Percentiles rank a stretch among this genome's conserved stretches.
These are phyloP conservation scores for Meloidogyne floridensis DNA, from an alignment of 1,140 invertebrate species.

Conservation along the genomic window DNA sequence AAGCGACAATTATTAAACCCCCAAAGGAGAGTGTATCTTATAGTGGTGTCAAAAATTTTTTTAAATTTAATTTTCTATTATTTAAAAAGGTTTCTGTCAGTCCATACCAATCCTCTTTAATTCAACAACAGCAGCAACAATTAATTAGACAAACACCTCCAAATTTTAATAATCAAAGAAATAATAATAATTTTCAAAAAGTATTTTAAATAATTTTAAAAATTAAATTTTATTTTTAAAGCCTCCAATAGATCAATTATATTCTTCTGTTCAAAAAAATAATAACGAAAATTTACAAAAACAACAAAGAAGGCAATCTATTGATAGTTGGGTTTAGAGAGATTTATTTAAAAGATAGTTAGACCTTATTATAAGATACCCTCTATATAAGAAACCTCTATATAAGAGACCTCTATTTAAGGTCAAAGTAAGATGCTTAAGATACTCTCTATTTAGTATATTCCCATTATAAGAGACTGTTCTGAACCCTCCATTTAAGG, in stretches of 20 bases:
- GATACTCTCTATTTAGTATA: too few relatives aligned
- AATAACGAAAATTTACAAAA: too few relatives aligned
- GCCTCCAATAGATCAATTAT: constrained; percentile 16
- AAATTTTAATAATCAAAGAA: not conserved
- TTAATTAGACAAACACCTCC: not conserved
- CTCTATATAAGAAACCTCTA: too few relatives aligned
- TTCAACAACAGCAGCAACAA: not conserved
- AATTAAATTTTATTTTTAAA: not conserved
- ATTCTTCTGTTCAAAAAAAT: constrained; percentile 27
- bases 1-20: too few relatives aligned
- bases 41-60: too few relatives aligned
- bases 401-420: too few relatives aligned
- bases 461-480: too few relatives aligned
- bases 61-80: not conserved
- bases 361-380: too few relatives aligned
- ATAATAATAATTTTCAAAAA: not conserved
- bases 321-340: constrained; percentile 29
- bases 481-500: too few relatives aligned
- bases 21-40: too few relatives aligned
- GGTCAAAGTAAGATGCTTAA: too few relatives aligned
- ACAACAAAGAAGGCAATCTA: constrained; percentile 12
- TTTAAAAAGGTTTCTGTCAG: not conserved
- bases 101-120: not conserved
- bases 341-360: not conserved
- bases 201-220: not conserved